These are phyloP conservation scores for Blomia tropicalis DNA, from an alignment of 2,888 invertebrate genomes.

Conservation along the genomic window DNA sequence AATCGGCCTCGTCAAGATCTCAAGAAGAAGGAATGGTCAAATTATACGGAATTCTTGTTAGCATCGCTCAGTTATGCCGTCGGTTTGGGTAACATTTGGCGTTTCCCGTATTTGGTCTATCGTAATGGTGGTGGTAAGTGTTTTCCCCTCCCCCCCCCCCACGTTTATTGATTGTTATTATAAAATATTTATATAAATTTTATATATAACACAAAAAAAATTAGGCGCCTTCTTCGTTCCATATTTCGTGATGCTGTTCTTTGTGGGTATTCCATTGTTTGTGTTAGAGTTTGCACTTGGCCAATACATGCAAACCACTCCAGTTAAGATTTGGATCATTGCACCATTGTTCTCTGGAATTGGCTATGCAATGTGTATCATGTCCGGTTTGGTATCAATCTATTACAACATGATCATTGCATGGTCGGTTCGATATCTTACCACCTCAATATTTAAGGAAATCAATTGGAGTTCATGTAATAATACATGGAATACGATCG, in stretches of 20 bases:
- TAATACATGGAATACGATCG: conserved; percentile 37
- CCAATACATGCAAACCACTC: conserved; percentile 40
- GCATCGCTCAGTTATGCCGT: conserved; percentile 47
- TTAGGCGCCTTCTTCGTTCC: conserved; percentile 41
- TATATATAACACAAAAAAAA: conserved; percentile 12
- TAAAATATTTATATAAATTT: neutral
- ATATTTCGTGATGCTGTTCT: conserved; percentile 38
- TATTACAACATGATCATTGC: conserved; percentile 44
- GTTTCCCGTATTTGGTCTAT: conserved; percentile 47
- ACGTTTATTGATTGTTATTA: neutral
- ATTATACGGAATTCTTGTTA: conserved; percentile 44
- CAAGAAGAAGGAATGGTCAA: conserved; percentile 39
- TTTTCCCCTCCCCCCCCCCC: too few relatives aligned
- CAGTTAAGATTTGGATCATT: conserved; percentile 40
- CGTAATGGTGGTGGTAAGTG: conserved; percentile 36
- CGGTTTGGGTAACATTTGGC: conserved; percentile 49
- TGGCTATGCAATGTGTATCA: conserved; percentile 43
- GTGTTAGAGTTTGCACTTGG: conserved; percentile 40
- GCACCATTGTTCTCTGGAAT: conserved; percentile 42
- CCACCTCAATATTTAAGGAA: conserved; percentile 36
- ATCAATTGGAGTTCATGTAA: conserved; percentile 40
- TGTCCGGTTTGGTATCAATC: conserved; percentile 40
- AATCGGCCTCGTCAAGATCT: conserved; percentile 20
- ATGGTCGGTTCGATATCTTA: conserved; percentile 42
- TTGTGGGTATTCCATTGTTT: conserved; percentile 40